Evolutionary conservation across 2,113 vertebrate genomes (phyloP), one percentile per base, ranked within the genome.

Genomic region (Arothron firmamentum): DNA sequence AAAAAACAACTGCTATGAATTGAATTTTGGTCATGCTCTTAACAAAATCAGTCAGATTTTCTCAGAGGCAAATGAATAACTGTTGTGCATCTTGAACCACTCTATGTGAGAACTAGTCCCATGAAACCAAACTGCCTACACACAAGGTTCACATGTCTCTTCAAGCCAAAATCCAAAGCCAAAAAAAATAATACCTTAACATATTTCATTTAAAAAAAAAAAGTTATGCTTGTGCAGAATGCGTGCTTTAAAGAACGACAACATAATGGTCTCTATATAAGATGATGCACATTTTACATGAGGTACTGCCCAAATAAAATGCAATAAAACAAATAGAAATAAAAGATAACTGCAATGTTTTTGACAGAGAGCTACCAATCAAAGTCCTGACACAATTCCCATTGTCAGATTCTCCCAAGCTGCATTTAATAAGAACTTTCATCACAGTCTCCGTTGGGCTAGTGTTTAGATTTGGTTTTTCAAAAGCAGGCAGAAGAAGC

Each of bases 401-500:
- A 81, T 38, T 71, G 67, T 74, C 56, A 4, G 72, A 74, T 67
- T 52, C 28, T 58, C 51, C 48, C 38, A 82, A 84, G 72, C 84
- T 85, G 84, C 71, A 81, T 83, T 56, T 78, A 86, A 84, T 82
- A 83, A 85, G 52, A 70, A 63, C 70, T 75, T 81, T 78, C 64
- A 78, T 84, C 71, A 68, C 65, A 67, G 48, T 68, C 62, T 67
- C 64, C 64, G 47, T 59, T 62, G 58, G 65, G 69, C 75, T 72
- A 63, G 61, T 81, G 62, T 78, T 79, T 86, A 68, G 52, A 67
- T 78, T n/a, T 65, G 76, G 63, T 38, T 75, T 62, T 80, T 86
- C 72, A 67, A 61, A 67, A 81, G 74, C 72, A 74, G 56, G 66
- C 62, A 67, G 59, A 11, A 38, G 34, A 76, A 62, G 49, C 45